phyloP scores from a whole-genome alignment of 1,140 invertebrate species.

The Holcopasites calliopsidis region DNA sequence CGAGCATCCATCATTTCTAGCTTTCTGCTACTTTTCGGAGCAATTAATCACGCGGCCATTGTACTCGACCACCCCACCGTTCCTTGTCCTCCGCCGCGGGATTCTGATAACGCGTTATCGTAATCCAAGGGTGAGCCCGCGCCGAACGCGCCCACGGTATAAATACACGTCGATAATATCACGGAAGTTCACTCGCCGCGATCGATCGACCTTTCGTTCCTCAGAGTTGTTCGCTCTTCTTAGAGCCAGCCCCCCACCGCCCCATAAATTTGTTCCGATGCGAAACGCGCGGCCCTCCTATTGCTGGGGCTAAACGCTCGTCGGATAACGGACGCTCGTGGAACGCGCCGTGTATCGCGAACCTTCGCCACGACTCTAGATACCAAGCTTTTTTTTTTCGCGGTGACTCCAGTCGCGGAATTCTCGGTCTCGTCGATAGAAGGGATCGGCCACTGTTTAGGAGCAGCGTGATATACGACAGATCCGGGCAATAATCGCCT shows the following conservation, averaged over 20 bases:
- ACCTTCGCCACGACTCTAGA: background rate
- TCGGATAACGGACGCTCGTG: background rate
- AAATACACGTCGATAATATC: slow-evolving; percentile 52
- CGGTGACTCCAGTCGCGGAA: background rate
- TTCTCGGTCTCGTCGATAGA: background rate
- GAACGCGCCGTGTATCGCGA: slow-evolving; percentile 4
- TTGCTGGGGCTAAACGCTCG: slow-evolving; percentile 2
- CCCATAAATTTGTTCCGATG: slow-evolving; percentile 26
- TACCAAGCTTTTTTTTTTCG: background rate
- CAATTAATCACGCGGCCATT: slow-evolving; percentile 59
- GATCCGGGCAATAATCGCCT: slow-evolving; percentile 21
- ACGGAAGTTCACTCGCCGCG: slow-evolving; percentile 30
- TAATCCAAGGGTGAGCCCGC: slow-evolving; percentile 45
- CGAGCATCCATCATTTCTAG: slow-evolving; percentile 54
- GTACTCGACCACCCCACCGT: slow-evolving; percentile 3
- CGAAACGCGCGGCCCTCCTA: background rate
- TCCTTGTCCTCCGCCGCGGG: background rate
- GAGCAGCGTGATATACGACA: background rate
- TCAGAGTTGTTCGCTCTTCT: background rate
- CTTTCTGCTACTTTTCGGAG: slow-evolving; percentile 50
- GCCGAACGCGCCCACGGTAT: slow-evolving; percentile 19
- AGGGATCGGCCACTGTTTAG: background rate
- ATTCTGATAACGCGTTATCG: slow-evolving; percentile 52
- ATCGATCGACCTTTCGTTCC: slow-evolving; percentile 40
- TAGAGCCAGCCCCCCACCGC: background rate